Evolutionary conservation across 64 coral and sea anemone genomes (phyloP).

Genomic region (Montipora foliosa): DNA sequence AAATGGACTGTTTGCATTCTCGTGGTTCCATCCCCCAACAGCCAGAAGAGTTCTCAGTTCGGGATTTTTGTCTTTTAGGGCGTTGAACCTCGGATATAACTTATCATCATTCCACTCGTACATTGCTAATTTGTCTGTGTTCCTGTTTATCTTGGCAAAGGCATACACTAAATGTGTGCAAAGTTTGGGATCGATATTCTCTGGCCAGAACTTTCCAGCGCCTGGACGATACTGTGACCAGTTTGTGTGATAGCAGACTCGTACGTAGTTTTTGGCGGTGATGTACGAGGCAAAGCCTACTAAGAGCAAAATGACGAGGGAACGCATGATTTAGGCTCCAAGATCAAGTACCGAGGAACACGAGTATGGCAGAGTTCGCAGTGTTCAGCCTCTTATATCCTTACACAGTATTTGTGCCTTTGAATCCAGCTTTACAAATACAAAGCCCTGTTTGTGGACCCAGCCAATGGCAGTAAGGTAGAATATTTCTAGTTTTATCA

Average conservation of each 20-base stretch:
- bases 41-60: constrained; percentile 44
- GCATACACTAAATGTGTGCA: constrained; percentile 78
- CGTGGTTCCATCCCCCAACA: constrained; percentile 79
- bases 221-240: constrained; percentile 76
- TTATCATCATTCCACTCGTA: constrained; percentile 87
- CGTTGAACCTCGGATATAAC: constrained; percentile 75
- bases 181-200: constrained; percentile 56
- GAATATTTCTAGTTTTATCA: neutral
- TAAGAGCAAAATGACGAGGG: constrained; percentile 40
- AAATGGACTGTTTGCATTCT: constrained; percentile 68
- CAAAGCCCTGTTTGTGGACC: neutral
- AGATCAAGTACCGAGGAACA: neutral
- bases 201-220: constrained; percentile 66
- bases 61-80: constrained; percentile 54
- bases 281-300: constrained; percentile 49
- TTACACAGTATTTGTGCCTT: neutral
- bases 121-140: constrained; percentile 62
- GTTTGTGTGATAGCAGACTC: constrained; percentile 76
- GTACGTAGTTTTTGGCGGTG: constrained; percentile 54
- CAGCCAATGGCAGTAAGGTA: neutral
- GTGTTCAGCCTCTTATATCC: neutral
- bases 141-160: constrained; percentile 74
- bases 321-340: neutral
- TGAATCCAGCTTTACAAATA: neutral
- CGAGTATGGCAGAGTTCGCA: no score